Percentiles rank a stretch among this genome's conserved stretches.
Conservation (phyloP, 2,797 vertebrate species). For the Acanthopagrus latus region DNA sequence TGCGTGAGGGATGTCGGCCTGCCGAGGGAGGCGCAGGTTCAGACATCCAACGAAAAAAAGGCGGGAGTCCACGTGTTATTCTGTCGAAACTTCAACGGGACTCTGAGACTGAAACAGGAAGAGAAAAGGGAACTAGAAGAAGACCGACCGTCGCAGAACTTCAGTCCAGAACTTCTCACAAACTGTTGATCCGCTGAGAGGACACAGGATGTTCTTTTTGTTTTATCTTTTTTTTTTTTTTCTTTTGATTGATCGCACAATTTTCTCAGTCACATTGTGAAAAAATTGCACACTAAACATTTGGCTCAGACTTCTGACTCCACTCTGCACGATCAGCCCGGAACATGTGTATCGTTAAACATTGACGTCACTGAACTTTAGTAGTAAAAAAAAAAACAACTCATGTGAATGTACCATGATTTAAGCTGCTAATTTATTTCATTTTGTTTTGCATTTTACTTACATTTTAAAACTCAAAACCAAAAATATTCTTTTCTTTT, state of each 20-base stretch:
- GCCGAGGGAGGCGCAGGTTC: conserved; percentile 4
- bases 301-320: conserved; percentile 30
- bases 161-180: conserved; percentile 4
- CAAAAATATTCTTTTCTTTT: conserved; percentile 60
- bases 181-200: conserved; percentile 25
- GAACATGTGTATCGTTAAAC: conserved; percentile 34
- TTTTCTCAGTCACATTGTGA: conserved; percentile 52
- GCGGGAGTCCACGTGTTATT: conserved; percentile 18
- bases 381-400: conserved; percentile 39
- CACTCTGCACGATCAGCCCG: conserved; percentile 61
- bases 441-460: conserved; percentile 66
- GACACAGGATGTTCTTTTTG: conserved; percentile 54
- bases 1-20: conserved; percentile 25
- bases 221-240: conserved; percentile 24
- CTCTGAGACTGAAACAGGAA: conserved; percentile 11
- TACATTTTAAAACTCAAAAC: conserved; percentile 69
- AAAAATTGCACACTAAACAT: conserved; percentile 57
- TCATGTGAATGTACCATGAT: conserved; percentile 73
- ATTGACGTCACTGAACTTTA: conserved; percentile 51
- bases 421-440: conserved; percentile 78
- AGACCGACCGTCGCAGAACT: neutral
- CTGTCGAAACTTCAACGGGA: conserved; percentile 22
- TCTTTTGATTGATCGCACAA: conserved; percentile 50
- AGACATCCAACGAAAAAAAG: conserved; percentile 21
- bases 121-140: neutral